These are phyloP conservation scores for Latrodectus geometricus DNA, from an alignment of 1,140 invertebrate species.

Conservation along the genomic window DNA sequence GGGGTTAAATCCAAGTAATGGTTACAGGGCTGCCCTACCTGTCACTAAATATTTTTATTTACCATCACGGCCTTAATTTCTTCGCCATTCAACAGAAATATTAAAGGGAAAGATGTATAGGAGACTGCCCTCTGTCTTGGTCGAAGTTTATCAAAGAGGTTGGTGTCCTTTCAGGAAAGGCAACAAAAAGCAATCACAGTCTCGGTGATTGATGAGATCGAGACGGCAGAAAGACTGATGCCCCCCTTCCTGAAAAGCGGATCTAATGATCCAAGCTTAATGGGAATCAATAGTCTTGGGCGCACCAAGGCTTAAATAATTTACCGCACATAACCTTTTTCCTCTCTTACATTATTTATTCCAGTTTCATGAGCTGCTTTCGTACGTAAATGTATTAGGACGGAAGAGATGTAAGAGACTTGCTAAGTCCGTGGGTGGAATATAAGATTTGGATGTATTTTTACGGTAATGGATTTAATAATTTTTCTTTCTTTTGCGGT, in stretches of 20 bases:
- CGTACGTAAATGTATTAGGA: constrained; percentile 7
- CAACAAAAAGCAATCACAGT: constrained; percentile 33
- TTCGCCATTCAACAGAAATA: neutral
- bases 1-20: too few relatives aligned
- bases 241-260: constrained; percentile 18
- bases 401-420: neutral
- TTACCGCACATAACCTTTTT: constrained; percentile 31
- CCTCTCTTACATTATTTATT: constrained; percentile 13
- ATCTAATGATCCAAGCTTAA: constrained; percentile 24
- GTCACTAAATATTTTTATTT: too few relatives aligned
- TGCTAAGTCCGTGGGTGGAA: neutral
- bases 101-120: neutral
- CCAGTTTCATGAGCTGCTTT: constrained; percentile 2
- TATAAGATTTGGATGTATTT: neutral
- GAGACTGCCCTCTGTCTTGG: neutral
- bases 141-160: neutral
- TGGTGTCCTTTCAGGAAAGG: neutral
- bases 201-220: constrained; percentile 12
- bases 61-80: neutral
- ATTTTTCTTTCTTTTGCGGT: neutral
- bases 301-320: constrained; percentile 31
- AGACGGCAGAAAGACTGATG: constrained; percentile 22
- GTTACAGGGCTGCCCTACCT: too few relatives aligned
- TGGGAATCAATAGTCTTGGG: constrained; percentile 34
- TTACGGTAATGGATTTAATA: constrained; percentile 19